Evolutionary conservation across 2,113 vertebrate species (phyloP).

Genomic region (Scopus umbretta): DNA sequence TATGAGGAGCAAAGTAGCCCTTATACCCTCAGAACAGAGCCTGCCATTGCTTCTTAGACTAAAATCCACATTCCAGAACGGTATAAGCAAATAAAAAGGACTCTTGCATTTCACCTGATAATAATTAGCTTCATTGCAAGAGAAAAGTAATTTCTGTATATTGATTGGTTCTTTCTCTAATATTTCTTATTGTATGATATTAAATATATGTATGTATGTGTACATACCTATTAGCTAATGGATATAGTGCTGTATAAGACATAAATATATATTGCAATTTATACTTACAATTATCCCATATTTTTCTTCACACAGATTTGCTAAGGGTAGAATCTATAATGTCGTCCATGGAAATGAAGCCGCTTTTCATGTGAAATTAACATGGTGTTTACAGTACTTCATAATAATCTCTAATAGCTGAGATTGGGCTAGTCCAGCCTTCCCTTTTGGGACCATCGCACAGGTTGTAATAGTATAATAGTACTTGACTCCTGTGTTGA

Average conservation of each 20-base stretch:
- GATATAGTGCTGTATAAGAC: neutral
- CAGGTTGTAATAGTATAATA: neutral
- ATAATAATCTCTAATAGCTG: neutral
- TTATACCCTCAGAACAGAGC: neutral
- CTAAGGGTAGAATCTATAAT: neutral
- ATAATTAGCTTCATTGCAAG: neutral
- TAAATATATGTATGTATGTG: neutral
- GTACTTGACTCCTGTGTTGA: neutral
- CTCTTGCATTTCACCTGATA: neutral
- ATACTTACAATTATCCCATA: neutral
- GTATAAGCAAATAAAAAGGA: neutral
- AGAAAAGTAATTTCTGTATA: neutral
- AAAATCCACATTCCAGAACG: constrained; percentile 7
- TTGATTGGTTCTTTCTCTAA: neutral
- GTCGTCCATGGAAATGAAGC: neutral
- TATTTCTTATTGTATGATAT: neutral
- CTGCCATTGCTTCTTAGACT: neutral
- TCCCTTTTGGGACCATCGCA: neutral
- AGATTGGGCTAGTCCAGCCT: neutral
- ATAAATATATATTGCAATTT: neutral
- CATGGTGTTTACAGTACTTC: neutral
- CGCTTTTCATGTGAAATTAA: neutral
- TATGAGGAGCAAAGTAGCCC: constrained; percentile 28
- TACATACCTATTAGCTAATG: neutral
- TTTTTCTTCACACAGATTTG: neutral